Conservation (phyloP, 2,797 vertebrate genomes). For the Anguilla marmorata region DNA sequence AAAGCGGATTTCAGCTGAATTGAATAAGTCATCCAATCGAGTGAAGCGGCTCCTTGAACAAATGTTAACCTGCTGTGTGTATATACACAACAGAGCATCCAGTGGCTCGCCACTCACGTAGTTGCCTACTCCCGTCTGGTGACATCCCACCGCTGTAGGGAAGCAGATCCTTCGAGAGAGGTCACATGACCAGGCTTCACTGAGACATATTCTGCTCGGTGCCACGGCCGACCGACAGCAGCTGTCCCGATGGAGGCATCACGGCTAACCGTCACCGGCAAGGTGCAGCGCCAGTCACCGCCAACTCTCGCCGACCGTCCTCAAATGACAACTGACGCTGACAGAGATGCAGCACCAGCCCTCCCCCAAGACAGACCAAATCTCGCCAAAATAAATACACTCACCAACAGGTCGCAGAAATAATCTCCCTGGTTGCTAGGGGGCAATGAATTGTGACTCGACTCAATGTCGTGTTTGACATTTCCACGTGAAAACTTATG, state of each 20-base stretch:
- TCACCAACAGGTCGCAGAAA: background rate
- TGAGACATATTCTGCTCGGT: slow-evolving; percentile 35
- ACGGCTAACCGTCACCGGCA: background rate
- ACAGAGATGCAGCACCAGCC: background rate
- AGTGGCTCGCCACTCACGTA: background rate
- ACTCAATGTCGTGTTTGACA: background rate
- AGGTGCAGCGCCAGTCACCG: background rate
- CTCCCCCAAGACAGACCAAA: background rate
- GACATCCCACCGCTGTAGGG: background rate
- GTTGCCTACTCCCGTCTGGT: background rate
- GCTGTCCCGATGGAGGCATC: background rate
- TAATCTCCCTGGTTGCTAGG: background rate
- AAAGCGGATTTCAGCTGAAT: background rate
- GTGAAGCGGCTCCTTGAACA: background rate
- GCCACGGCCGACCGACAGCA: slow-evolving; percentile 35
- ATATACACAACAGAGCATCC: background rate
- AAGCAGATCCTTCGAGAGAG: background rate
- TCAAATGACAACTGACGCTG: background rate
- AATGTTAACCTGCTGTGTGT: background rate
- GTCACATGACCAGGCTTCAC: background rate
- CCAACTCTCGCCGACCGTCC: background rate
- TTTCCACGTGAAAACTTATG: background rate
- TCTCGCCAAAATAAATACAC: background rate
- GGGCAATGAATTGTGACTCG: background rate
- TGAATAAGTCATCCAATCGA: background rate